Conservation (phyloP, 2,797 vertebrate species). For the Lepus oiostolus region DNA sequence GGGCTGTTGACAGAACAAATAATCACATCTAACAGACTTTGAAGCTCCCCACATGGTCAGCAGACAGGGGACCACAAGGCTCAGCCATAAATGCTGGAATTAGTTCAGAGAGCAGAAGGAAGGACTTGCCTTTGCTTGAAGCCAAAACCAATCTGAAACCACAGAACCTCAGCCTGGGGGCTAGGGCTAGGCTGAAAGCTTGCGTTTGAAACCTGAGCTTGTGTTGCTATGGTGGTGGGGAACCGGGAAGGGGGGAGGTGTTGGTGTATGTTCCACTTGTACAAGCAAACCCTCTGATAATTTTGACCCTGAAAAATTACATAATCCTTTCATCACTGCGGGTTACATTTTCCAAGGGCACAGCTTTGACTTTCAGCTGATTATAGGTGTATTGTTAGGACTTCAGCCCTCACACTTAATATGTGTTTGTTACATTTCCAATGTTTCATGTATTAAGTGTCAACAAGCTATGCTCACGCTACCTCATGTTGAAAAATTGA, state of each 20-base stretch:
- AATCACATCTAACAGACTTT: constrained; percentile 73
- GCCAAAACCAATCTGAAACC: constrained; percentile 78
- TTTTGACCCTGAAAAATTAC: constrained; percentile 67
- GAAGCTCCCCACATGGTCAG: constrained; percentile 80
- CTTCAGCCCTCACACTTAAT: background rate
- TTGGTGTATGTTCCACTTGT: constrained; percentile 69
- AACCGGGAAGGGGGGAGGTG: background rate
- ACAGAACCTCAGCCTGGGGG: constrained; percentile 68
- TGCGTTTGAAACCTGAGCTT: constrained; percentile 80
- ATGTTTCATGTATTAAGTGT: constrained; percentile 56
- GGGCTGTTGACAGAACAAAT: constrained; percentile 81
- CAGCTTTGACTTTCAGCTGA: constrained; percentile 63
- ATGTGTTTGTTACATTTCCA: constrained; percentile 60
- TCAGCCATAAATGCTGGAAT: constrained; percentile 70
- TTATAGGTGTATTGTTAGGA: constrained; percentile 60
- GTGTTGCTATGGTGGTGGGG: constrained; percentile 33
- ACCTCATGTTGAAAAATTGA: constrained; percentile 62
- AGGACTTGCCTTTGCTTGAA: constrained; percentile 73
- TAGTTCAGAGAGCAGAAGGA: constrained; percentile 77
- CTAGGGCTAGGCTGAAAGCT: constrained; percentile 64
- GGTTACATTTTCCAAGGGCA: constrained; percentile 74
- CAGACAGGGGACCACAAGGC: constrained; percentile 76
- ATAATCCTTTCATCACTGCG: constrained; percentile 72
- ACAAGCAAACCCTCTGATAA: constrained; percentile 76
- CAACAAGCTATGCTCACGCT: constrained; percentile 42